Base-by-base conservation (phyloP, 2,113 vertebrate species). In the Phrynocephalus versicolor region DNA sequence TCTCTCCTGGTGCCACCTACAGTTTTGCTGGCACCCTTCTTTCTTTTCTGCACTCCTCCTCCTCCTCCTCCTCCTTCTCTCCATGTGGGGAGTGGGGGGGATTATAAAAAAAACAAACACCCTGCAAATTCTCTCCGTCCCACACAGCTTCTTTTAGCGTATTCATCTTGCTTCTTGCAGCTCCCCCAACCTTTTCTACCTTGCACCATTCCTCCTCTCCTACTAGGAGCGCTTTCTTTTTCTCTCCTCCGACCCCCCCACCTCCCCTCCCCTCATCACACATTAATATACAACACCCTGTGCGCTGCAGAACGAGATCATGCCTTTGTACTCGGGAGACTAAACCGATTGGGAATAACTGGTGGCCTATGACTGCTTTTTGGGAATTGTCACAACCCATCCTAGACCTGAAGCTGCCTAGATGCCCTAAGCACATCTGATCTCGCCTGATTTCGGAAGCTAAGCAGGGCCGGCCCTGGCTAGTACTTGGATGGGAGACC, bases 91-190 rank as follows among this genome's bases (percentile, higher is more conserved):
- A 37, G 6, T 58, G 9, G 16, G 16, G 57, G n/a, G n/a, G n/a
- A n/a, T 58, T 16, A 58, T 16, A 2, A 60, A 60, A 16, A 37
- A 6, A 2, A 14, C 23, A 82, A 62, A 74, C 33, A 21, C 12
- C 57, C 39, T 85, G 83, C 51, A 39, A 60, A 79, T 79, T 79
- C 18, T 57, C 27, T 64, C 35, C 57, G 18, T 51, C 84, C 84
- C 69, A 80, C 84, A 57, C 84, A 85, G 84, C 69, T 73, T 19
- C 30, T 79, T n/a, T 67, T 80, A 25, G 77, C 84, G 69, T 72
- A 64, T 81, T 86, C 77, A 51, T 23, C 18, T 51, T 35, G 77
- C 77, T 80, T 51, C 57, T 67, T 71, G 27, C 84, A 64, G 37
- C 57, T 37, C 58, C 35, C 35, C 57, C 25, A 25, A 41, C 2